Evolutionary conservation across 2,888 invertebrate genomes (phyloP).

Genomic region (Argynnis bischoffii): DNA sequence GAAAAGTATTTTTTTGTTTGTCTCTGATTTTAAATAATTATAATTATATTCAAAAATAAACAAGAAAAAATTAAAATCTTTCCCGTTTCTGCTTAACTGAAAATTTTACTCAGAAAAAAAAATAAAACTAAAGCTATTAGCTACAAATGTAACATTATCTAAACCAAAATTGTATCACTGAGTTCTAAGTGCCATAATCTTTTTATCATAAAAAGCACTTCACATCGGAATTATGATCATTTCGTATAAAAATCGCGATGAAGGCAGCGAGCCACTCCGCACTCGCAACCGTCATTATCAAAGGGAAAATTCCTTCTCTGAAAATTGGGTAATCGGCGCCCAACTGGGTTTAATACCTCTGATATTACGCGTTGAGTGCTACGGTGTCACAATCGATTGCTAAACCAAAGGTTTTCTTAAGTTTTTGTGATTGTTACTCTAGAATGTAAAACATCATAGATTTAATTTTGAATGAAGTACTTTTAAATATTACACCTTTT

Average conservation of each 20-base stretch:
- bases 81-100: too few relatives aligned
- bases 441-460: too few relatives aligned
- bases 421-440: background rate
- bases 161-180: constrained; percentile 11
- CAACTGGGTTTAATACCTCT: constrained; percentile 60
- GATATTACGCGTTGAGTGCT: constrained; percentile 40
- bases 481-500: too few relatives aligned
- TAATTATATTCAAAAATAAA: too few relatives aligned
- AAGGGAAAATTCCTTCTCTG: constrained; percentile 50
- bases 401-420: background rate
- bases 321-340: constrained; percentile 70
- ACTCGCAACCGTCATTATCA: constrained; percentile 30
- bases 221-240: constrained; percentile 57
- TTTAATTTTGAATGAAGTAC: background rate
- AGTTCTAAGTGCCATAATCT: constrained; percentile 18
- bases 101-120: background rate
- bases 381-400: constrained; percentile 25
- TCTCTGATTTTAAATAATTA: too few relatives aligned
- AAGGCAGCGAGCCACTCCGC: constrained; percentile 24
- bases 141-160: background rate
- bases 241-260: constrained; percentile 50
- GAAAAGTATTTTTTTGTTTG: too few relatives aligned
- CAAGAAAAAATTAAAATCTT: too few relatives aligned
- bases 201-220: constrained; percentile 49
- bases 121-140: background rate